Evolutionary conservation across 2,113 vertebrate species (phyloP).

Genomic region (Epinephelus lanceolatus): DNA sequence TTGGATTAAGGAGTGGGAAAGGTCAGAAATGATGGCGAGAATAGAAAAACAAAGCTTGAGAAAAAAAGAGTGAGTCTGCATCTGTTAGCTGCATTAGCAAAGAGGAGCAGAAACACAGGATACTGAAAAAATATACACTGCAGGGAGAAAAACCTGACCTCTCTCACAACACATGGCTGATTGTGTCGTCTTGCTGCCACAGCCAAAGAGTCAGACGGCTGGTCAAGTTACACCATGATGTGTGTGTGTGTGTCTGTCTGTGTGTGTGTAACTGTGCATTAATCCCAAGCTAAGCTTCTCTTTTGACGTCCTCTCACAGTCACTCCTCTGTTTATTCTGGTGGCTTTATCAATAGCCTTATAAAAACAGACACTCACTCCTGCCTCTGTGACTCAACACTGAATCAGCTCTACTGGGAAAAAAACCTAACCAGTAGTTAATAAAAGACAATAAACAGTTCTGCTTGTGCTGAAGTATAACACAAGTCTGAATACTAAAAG

Average conservation of each 20-base stretch:
- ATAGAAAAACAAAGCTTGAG: not conserved
- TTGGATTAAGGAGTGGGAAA: not conserved
- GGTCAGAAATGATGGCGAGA: not conserved
- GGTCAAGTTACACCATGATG: slow-evolving; percentile 68
- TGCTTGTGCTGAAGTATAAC: not conserved
- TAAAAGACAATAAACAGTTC: not conserved
- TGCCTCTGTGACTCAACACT: slow-evolving; percentile 42
- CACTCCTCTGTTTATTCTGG: slow-evolving; percentile 63
- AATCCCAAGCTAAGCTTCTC: slow-evolving; percentile 53
- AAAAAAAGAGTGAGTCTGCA: slow-evolving; percentile 3
- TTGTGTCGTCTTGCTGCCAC: slow-evolving; percentile 50
- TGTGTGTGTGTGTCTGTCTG: slow-evolving; percentile 20
- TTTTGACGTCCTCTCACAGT: slow-evolving; percentile 36
- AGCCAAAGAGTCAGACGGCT: slow-evolving; percentile 44
- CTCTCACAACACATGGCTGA: slow-evolving; percentile 57
- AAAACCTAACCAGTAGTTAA: not conserved
- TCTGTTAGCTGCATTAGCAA: slow-evolving; percentile 36
- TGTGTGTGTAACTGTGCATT: slow-evolving; percentile 21
- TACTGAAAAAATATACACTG: slow-evolving; percentile 19
- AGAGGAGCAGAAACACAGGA: slow-evolving; percentile 16
- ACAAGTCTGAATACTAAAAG: not conserved
- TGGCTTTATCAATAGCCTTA: slow-evolving; percentile 41
- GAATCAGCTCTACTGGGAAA: slow-evolving; percentile 44
- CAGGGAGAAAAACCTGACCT: slow-evolving; percentile 43
- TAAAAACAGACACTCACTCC: slow-evolving; percentile 38